Evolutionary conservation across 2,888 invertebrate genomes (phyloP).

Genomic region (Agapostemon virescens): DNA sequence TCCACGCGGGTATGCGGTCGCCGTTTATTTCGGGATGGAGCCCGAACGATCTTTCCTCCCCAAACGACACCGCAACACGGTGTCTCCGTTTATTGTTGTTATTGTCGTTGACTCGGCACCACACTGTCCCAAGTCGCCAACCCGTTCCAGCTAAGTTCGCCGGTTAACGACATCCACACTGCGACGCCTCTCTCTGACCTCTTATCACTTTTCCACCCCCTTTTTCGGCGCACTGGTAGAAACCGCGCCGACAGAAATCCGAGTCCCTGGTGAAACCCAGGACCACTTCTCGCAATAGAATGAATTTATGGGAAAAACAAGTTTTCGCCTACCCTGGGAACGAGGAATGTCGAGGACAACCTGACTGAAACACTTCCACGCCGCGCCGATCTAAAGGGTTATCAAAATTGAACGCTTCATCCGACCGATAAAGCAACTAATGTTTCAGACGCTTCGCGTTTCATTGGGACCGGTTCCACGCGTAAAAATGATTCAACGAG

Average conservation of each 20-base stretch:
- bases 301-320: constrained; percentile 5
- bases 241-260: neutral
- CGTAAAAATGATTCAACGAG: neutral
- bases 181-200: constrained; percentile 10
- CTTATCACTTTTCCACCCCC: constrained; percentile 5
- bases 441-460: neutral
- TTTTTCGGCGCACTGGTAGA: neutral
- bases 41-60: constrained; percentile 52
- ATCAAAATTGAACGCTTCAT: neutral
- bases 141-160: neutral
- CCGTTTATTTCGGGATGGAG: constrained; percentile 66
- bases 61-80: constrained; percentile 43
- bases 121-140: constrained; percentile 1
- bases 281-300: neutral
- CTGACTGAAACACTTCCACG: neutral
- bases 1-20: constrained; percentile 66
- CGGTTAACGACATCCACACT: constrained; percentile 2
- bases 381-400: neutral
- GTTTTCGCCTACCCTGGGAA: neutral
- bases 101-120: constrained; percentile 54
- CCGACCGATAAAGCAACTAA: neutral
- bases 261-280: neutral
- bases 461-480: too few relatives aligned
- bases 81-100: constrained; percentile 64
- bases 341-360: neutral